phyloP scores from a whole-genome alignment of 53 echinoderm and acorn worm genomes.

The Hippasteria phrygiana region DNA sequence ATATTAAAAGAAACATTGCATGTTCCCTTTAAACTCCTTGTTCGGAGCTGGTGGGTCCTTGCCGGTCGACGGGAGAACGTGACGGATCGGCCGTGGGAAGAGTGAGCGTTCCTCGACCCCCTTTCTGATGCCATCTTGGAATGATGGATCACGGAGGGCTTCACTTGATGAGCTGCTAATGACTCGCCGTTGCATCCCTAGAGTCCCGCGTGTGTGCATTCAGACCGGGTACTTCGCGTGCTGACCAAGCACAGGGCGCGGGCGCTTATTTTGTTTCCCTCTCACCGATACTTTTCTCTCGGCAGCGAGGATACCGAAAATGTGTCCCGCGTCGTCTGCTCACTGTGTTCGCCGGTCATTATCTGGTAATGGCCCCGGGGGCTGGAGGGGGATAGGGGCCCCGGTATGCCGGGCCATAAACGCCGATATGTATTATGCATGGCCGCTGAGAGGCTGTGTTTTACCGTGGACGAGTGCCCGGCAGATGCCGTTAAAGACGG shows the following conservation, averaged over 20 bases:
- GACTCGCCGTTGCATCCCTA: slow-evolving; percentile 25
- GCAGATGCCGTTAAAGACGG: slow-evolving; percentile 46
- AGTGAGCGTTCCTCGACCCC: not conserved
- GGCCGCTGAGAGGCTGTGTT: slow-evolving; percentile 36
- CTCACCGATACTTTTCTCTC: not conserved
- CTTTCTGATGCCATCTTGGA: slow-evolving; percentile 44
- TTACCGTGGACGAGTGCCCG: slow-evolving; percentile 6
- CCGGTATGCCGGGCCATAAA: slow-evolving; percentile 7
- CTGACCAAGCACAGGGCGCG: slow-evolving; percentile 20
- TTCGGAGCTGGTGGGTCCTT: not conserved
- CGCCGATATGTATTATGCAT: slow-evolving; percentile 55
- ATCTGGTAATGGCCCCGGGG: slow-evolving; percentile 60
- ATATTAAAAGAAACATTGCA: too few species aligned
- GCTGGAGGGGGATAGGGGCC: slow-evolving; percentile 8
- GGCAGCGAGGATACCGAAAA: not conserved
- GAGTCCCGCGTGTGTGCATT: not conserved
- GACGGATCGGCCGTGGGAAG: slow-evolving; percentile 32
- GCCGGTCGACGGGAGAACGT: slow-evolving; percentile 14
- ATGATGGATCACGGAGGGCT: slow-evolving; percentile 48
- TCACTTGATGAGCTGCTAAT: slow-evolving; percentile 53
- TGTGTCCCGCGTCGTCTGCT: slow-evolving; percentile 1
- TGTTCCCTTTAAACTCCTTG: too few species aligned
- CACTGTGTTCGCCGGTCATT: slow-evolving; percentile 36
- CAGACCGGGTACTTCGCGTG: not conserved
- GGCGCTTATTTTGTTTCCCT: not conserved